These are phyloP conservation scores for Epicampocera succincta DNA, from an alignment of 2,888 invertebrate species.

Conservation along the genomic window DNA sequence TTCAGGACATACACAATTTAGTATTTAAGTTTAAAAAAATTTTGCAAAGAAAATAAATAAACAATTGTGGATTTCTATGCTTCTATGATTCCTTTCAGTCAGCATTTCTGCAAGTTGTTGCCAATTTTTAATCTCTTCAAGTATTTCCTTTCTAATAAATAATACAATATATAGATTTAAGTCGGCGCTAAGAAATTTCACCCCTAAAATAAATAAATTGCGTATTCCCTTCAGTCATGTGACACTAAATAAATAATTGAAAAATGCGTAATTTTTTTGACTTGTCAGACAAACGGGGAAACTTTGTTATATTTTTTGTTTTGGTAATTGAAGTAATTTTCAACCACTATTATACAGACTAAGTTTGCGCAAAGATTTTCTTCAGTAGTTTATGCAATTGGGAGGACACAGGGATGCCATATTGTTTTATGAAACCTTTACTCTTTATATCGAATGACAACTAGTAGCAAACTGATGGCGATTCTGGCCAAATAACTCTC, in stretches of 20 bases:
- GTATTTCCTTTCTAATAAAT: slow-evolving; percentile 18
- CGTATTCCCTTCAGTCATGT: slow-evolving; percentile 3
- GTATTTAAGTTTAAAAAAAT: background rate
- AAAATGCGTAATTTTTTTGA: slow-evolving; percentile 32
- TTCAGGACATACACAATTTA: too few relatives aligned
- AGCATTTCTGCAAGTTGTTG: slow-evolving; percentile 45
- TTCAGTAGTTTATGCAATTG: too few relatives aligned
- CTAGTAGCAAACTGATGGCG: too few relatives aligned
- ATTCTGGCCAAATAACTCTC: too few relatives aligned
- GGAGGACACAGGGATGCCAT: background rate
- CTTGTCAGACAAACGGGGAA: background rate
- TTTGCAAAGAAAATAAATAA: too few relatives aligned
- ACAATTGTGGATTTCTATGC: too few relatives aligned
- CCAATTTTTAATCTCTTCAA: slow-evolving; percentile 32
- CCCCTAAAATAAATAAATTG: slow-evolving; percentile 32
- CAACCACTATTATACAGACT: slow-evolving; percentile 9
- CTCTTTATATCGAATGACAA: too few relatives aligned
- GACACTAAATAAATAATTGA: slow-evolving; percentile 45
- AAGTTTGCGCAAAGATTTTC: background rate
- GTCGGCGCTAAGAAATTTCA: background rate
- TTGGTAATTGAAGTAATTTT: slow-evolving; percentile 49
- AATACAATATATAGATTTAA: slow-evolving; percentile 1
- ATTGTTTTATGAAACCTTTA: background rate
- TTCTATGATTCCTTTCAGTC: background rate
- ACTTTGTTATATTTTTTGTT: slow-evolving; percentile 20